phyloP scores from a whole-genome alignment of 1,140 invertebrate species.

The Trichonephila inaurata region DNA sequence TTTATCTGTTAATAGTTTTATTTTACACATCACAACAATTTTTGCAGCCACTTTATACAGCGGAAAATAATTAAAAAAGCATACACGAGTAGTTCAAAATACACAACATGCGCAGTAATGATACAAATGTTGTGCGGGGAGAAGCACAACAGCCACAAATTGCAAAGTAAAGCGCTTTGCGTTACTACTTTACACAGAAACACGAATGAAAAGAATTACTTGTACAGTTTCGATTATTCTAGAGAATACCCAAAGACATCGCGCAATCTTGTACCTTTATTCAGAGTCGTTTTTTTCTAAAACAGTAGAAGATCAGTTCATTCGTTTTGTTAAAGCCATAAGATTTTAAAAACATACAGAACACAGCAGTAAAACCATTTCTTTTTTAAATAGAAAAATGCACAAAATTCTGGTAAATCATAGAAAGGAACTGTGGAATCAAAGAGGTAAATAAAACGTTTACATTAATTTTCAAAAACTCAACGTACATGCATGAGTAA shows the following conservation, averaged over 20 bases:
- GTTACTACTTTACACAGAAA: neutral
- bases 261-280: slow-evolving; percentile 2
- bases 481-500: too few species aligned
- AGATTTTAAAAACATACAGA: neutral
- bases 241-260: neutral
- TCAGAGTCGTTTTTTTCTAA: neutral
- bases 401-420: too few species aligned
- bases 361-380: too few species aligned
- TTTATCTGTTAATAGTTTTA: slow-evolving; percentile 71
- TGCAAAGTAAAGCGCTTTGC: slow-evolving; percentile 51
- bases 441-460: too few species aligned
- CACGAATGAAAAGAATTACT: neutral
- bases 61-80: slow-evolving; percentile 58
- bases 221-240: slow-evolving; percentile 11
- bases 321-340: slow-evolving; percentile 57
- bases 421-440: too few species aligned
- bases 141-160: slow-evolving; percentile 55
- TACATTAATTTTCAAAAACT: too few species aligned
- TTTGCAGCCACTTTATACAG: slow-evolving; percentile 72
- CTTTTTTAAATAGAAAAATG: too few species aligned
- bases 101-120: slow-evolving; percentile 65
- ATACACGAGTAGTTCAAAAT: slow-evolving; percentile 59
- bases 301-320: neutral
- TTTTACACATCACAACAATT: slow-evolving; percentile 74
- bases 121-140: slow-evolving; percentile 50